These are phyloP conservation scores for Acanthosepion esculentum DNA, from an alignment of 2,888 invertebrate genomes.

Conservation along the genomic window DNA sequence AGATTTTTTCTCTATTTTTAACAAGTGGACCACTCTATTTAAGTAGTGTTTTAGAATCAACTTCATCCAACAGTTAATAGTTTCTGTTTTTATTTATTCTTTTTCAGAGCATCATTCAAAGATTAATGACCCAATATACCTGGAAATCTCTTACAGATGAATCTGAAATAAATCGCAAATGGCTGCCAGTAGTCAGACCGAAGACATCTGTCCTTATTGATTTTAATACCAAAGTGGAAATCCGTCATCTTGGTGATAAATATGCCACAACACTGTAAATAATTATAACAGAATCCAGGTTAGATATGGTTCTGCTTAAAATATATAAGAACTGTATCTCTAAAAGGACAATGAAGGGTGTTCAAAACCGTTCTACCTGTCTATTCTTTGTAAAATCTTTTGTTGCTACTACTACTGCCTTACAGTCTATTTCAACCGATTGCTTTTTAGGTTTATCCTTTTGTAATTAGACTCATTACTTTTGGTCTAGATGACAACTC, in stretches of 20 bases:
- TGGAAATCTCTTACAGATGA: slow-evolving; percentile 57
- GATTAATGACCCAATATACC: slow-evolving; percentile 53
- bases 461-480: neutral
- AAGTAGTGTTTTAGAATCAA: neutral
- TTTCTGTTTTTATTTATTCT: slow-evolving; percentile 34
- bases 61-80: neutral
- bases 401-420: neutral
- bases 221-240: slow-evolving; percentile 50
- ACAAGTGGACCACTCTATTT: neutral
- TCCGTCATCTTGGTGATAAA: slow-evolving; percentile 45
- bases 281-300: neutral
- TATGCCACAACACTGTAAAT: neutral
- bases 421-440: neutral
- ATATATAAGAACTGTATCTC: too few species aligned
- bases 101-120: slow-evolving; percentile 59
- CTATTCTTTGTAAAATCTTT: neutral
- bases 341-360: too few species aligned
- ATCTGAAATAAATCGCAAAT: slow-evolving; percentile 59
- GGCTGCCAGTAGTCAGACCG: slow-evolving; percentile 65
- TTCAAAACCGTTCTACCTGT: neutral
- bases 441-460: neutral
- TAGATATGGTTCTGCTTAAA: neutral
- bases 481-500: neutral
- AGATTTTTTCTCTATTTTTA: neutral
- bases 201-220: slow-evolving; percentile 56